phyloP scores from a whole-genome alignment of 2,797 vertebrate genomes.

The Helicolenus hilgendorfi region DNA sequence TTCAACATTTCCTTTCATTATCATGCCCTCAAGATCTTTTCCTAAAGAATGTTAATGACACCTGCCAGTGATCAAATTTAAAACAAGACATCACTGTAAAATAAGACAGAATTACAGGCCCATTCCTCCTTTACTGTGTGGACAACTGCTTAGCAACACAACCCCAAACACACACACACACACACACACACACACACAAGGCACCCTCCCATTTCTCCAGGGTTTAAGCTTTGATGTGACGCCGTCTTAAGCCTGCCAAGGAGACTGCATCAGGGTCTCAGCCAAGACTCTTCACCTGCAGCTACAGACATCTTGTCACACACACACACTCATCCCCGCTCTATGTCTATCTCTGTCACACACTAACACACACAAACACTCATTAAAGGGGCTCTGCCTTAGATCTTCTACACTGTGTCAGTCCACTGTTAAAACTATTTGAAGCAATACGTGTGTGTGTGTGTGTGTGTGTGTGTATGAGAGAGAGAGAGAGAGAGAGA shows the following conservation, averaged over 20 bases:
- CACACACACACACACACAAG: constrained; percentile 23
- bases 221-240: constrained; percentile 82
- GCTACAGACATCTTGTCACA: constrained; percentile 83
- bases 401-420: constrained; percentile 74
- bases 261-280: constrained; percentile 80
- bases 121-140: neutral
- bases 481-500: neutral
- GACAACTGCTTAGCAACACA: constrained; percentile 52
- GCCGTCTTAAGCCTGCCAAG: constrained; percentile 77
- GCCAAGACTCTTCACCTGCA: constrained; percentile 86
- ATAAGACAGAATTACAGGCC: neutral
- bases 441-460: neutral
- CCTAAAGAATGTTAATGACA: neutral
- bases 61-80: constrained; percentile 11
- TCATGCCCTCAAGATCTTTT: neutral
- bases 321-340: neutral
- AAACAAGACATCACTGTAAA: neutral
- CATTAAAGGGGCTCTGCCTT: constrained; percentile 76
- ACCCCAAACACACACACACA: constrained; percentile 8
- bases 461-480: no score
- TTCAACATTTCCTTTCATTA: neutral
- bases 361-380: constrained; percentile 18
- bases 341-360: constrained; percentile 17
- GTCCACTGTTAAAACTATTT: constrained; percentile 78
- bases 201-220: constrained; percentile 52